Base-by-base conservation (phyloP, 1,140 invertebrate genomes). In the Parapsyche elsis region DNA sequence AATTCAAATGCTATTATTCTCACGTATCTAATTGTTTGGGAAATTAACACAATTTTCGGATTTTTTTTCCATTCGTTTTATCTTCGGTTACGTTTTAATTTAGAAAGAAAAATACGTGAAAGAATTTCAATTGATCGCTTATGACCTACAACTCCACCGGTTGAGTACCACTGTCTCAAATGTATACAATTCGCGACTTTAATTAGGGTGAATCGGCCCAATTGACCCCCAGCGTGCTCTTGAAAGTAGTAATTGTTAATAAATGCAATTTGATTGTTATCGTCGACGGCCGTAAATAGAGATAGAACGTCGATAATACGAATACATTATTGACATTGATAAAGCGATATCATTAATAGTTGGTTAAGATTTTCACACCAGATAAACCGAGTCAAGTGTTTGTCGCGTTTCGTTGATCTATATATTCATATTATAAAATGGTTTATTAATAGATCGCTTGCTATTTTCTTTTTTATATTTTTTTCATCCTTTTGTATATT, bases 231-330 rank as follows among this genome's bases (percentile, higher is more conserved):
- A 61, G 57, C 30, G 21, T 21, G 57, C 57, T 61, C 57, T 61
- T 19, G 57, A 61, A n/a, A 61, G 57, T 19, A 9, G 57, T 61
- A 61, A 61, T 61, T 61, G 57, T 61, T 61, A 61, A 61, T 61
- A 61, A 61, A 61, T 61, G 57, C 57, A 61, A 61, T 61, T 61
- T 61, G 57, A 61, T 61, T 61, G 57, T 61, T 61, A 61, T 53
- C 49, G 49, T 53, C 49, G 49, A 53, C 49, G 49, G 16, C 5
- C 21, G 57, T 16, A 61, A 61, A 61, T 61, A 21, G 57, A 61
- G 16, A 61, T 19, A 21, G 12, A n/a, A 53, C 49, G 1, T 14
- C 49, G 49, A n/a, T 38, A 7, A 38, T 38, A 7, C 7, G 30
- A 38, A 38, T 5, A 53, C 49, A 53, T 14, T 53, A 53, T 53